Base-by-base conservation (phyloP, 1,140 invertebrate genomes). In the Luehdorfia chinensis region DNA sequence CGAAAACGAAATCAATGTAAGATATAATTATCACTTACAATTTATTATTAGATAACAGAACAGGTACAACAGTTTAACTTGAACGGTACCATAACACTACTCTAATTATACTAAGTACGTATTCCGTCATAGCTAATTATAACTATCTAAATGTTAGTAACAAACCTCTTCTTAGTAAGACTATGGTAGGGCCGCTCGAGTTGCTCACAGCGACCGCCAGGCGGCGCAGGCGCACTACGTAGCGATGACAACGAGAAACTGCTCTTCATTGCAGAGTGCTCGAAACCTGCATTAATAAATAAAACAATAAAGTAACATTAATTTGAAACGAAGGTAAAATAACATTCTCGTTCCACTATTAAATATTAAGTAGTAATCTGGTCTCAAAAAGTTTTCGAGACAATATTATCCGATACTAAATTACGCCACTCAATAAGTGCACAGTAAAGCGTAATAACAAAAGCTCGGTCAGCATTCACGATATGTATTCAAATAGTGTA, bases 221-320 rank as follows among this genome's bases (percentile, higher is more conserved):
- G 58, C 21, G 71, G 75, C 57, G 87, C 77, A 13, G 77, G 81
- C 55, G 60, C 73, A 52, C 61, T 74, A 44, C 85, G 75, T 49
- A 90, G 66, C 19, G 89, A 90, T 47, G 88, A 89, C 63, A 90
- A 62, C 23, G 89, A 89, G 67, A 88, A 90, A 70, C 89, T 89
- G 61, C 83, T 86, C 64, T 90, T 90, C 81, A 90, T 87, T 14
- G 88, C 79, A 8, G 88, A 88, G 66, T 88, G 87, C 75, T 89
- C 88, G 59, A 88, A 89, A 81, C 86, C 89, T 90, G 76, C 0
- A 43, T 15, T 25, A 9, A 3, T 75, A 77, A 2, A 23, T 0
- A 6, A 32, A 31, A n/a, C 14, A 30, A 52, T 14, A 21, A 36
- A 11, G 23, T 15, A 25, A n/a, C n/a, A n/a, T n/a, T n/a, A 36